Evolutionary conservation across 2,888 invertebrate genomes (phyloP).

Genomic region (Yponomeuta cagnagella): DNA sequence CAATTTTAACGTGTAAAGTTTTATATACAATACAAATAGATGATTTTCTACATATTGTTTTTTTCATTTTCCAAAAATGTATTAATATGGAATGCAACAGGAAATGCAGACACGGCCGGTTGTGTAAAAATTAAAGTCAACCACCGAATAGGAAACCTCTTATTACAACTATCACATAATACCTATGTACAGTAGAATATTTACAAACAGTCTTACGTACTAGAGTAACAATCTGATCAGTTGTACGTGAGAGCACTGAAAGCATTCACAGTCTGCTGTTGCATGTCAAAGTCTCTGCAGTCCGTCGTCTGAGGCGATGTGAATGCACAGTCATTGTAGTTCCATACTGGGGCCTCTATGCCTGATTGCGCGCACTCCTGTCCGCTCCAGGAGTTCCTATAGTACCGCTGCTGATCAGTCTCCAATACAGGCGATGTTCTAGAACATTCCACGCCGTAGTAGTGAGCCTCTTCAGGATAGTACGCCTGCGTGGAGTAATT

Average conservation of each 20-base stretch:
- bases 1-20: constrained; percentile 73
- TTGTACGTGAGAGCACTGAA: constrained; percentile 45
- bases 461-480: constrained; percentile 63
- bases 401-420: constrained; percentile 54
- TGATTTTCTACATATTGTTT: constrained; percentile 65
- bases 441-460: constrained; percentile 51
- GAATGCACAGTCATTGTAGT: constrained; percentile 57
- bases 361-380: constrained; percentile 53
- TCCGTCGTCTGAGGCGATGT: constrained; percentile 42
- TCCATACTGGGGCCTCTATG: constrained; percentile 54
- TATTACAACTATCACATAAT: constrained; percentile 16
- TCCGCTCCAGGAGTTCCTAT: constrained; percentile 39
- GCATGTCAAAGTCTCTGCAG: constrained; percentile 55
- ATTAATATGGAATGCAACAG: too few species aligned
- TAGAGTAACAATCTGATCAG: constrained; percentile 24
- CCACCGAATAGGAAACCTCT: constrained; percentile 12
- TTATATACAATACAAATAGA: constrained; percentile 74
- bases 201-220: constrained; percentile 39
- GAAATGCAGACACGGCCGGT: too few species aligned
- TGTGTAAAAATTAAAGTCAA: not conserved
- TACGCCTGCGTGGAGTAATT: constrained; percentile 51
- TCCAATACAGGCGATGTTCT: constrained; percentile 55
- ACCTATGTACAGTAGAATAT: constrained; percentile 32
- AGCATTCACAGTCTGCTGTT: constrained; percentile 49
- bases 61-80: constrained; percentile 33